Evolutionary conservation across 2,113 vertebrate species (phyloP), one percentile per base, ranked within the genome.

Genomic region (Mus spicilegus): DNA sequence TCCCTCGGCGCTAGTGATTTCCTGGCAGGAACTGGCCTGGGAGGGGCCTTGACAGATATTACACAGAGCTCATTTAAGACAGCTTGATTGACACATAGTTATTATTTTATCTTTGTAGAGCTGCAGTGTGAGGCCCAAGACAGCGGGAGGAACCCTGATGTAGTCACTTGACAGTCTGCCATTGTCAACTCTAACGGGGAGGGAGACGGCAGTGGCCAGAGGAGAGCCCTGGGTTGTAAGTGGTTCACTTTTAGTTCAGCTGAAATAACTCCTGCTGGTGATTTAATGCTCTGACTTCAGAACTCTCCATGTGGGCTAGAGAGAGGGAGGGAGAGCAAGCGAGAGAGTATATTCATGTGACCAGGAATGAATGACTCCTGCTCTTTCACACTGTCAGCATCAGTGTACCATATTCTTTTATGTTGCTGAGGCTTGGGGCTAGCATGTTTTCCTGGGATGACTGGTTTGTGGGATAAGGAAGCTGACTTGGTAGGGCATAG

Each of bases 71-170:
- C 8, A 46, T 75, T 82, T 30, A 89, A 67, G 95, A 89, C 90
- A 90, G 86, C 69, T 82, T 87, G 95, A 85, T 16, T 91, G 96
- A 90, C 91, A 77, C 6, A 0, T n/a, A 72, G 91, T 94, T 85
- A 94, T 90, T 93, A 93, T 90, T 97, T 96, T 95, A 97, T 97
- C 97, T 94, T 76, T 61, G 87, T 75, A 94, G 93, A 96, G 94
- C 91, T 95, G 84, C 87, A 70, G 3, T 54, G 87, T 87, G 78
- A 95, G 89, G 89, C 89, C 87, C 16, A 30, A 61, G 77, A 75
- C 84, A 95, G 93, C 0, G 0, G 91, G 95, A 96, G 92, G 91
- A 94, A 87, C 96, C 0, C 1, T 93, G 96, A 97, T 78, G 77
- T 89, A 95, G 78, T 95, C 82, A 80, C 56, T 97, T 97, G 96